phyloP scores from a whole-genome alignment of 2,113 vertebrate species.

The Atractosteus spatula region DNA sequence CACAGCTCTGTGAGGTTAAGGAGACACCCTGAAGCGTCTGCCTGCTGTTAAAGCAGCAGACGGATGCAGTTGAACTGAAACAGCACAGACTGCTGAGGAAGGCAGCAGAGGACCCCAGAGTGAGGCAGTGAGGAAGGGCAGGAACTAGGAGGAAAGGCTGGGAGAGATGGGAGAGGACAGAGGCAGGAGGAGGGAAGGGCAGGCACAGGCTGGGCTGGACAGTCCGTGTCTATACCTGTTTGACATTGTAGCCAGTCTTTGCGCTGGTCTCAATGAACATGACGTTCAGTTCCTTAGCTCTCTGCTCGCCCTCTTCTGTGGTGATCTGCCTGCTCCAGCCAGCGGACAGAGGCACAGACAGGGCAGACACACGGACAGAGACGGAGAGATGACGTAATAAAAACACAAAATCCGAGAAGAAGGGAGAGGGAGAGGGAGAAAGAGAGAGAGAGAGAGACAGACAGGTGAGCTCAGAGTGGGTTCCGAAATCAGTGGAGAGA shows the following conservation, averaged over 20 bases:
- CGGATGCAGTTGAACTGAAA: too few species aligned
- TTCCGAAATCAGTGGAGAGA: conserved; percentile 25
- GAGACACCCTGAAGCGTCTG: too few species aligned
- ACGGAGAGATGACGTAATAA: background rate
- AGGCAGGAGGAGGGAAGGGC: conserved; percentile 10
- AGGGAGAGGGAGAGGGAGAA: conserved; percentile 33
- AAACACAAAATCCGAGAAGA: conserved; percentile 23
- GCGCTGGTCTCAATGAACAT: conserved; percentile 97
- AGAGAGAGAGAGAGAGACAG: conserved; percentile 36
- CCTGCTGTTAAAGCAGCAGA: too few species aligned
- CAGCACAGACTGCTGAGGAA: background rate
- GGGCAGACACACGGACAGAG: conserved; percentile 18
- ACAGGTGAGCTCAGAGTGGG: conserved; percentile 37
- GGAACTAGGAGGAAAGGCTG: conserved; percentile 21
- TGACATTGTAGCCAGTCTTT: conserved; percentile 94
- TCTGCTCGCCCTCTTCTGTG: conserved; percentile 90
- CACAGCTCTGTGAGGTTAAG: too few species aligned
- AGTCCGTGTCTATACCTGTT: conserved; percentile 78
- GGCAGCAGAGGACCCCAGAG: conserved; percentile 9
- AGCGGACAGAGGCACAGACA: conserved; percentile 42
- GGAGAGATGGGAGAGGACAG: conserved; percentile 8
- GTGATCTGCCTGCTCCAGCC: conserved; percentile 85
- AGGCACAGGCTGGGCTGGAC: conserved; percentile 34
- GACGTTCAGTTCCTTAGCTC: conserved; percentile 94
- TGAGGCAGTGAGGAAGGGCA: background rate